These are phyloP conservation scores for Porites lobata DNA, from an alignment of 92 coral and sea anemone genomes.

Conservation along the genomic window DNA sequence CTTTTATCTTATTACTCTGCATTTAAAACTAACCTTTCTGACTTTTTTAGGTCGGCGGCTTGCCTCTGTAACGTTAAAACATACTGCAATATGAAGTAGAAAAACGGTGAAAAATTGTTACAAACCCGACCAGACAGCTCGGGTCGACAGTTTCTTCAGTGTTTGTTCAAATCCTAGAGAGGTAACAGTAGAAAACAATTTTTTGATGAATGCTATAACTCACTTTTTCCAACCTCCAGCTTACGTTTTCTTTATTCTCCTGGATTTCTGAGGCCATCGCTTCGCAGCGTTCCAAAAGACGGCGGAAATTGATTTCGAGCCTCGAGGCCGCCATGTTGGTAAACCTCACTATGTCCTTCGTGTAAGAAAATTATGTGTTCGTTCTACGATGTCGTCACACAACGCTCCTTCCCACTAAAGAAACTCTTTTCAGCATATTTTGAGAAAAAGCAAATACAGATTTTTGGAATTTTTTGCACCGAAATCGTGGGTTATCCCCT, in stretches of 20 bases:
- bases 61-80: constrained; percentile 89
- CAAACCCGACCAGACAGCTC: not conserved
- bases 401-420: not conserved
- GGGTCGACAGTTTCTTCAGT: too few relatives aligned
- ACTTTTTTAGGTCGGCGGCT: constrained; percentile 78
- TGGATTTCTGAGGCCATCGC: constrained; percentile 88
- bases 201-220: not conserved
- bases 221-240: constrained; percentile 97
- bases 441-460: too few relatives aligned
- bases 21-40: constrained; percentile 57
- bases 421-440: not conserved
- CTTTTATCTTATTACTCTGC: too few relatives aligned
- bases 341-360: not conserved
- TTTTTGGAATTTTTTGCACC: too few relatives aligned
- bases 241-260: constrained; percentile 76
- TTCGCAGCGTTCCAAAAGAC: constrained; percentile 91
- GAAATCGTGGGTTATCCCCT: too few relatives aligned
- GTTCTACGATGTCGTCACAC: not conserved
- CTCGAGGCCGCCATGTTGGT: constrained; percentile 27
- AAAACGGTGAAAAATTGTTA: not conserved
- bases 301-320: constrained; percentile 87
- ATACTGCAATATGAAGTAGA: constrained; percentile 60
- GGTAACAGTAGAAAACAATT: too few relatives aligned
- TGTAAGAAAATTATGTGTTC: not conserved
- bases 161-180: too few relatives aligned